Evolutionary conservation across 2,888 invertebrate species (phyloP).

Genomic region (Nomada flava): DNA sequence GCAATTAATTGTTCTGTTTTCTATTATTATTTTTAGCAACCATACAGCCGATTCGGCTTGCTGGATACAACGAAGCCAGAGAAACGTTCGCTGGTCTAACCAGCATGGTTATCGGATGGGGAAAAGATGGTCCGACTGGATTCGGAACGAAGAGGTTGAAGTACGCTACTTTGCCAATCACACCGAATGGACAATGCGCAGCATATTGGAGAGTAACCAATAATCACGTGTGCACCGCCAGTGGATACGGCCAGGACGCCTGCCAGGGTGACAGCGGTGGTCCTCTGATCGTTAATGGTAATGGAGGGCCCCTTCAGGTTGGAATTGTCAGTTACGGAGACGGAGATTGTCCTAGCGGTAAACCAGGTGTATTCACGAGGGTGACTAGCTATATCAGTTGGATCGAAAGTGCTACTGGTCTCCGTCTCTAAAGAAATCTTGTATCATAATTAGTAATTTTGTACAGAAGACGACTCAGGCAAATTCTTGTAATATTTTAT

Average conservation of each 20-base stretch:
- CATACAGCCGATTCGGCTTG: constrained; percentile 63
- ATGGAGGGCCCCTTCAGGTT: constrained; percentile 62
- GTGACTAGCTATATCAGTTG: constrained; percentile 58
- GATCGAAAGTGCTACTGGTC: constrained; percentile 59
- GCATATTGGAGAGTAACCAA: constrained; percentile 55
- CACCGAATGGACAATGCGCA: constrained; percentile 56
- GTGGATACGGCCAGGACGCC: constrained; percentile 55
- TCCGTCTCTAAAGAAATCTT: neutral
- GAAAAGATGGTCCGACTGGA: constrained; percentile 37
- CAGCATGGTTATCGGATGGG: constrained; percentile 69
- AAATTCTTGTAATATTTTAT: neutral
- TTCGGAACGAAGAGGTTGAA: constrained; percentile 50
- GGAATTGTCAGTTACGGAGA: constrained; percentile 76
- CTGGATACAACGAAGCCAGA: constrained; percentile 3
- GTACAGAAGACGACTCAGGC: neutral
- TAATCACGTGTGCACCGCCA: constrained; percentile 66
- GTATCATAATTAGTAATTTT: neutral
- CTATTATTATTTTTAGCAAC: constrained; percentile 44
- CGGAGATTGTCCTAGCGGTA: constrained; percentile 63
- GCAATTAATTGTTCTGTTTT: neutral
- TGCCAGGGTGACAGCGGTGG: constrained; percentile 76
- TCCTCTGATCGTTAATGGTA: constrained; percentile 60
- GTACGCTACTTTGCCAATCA: constrained; percentile 62
- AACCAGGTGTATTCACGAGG: constrained; percentile 68
- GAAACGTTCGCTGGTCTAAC: constrained; percentile 18